Evolutionary conservation across 2,888 invertebrate genomes (phyloP), one percentile per base, ranked within the genome.

Genomic region (Euphydryas editha): DNA sequence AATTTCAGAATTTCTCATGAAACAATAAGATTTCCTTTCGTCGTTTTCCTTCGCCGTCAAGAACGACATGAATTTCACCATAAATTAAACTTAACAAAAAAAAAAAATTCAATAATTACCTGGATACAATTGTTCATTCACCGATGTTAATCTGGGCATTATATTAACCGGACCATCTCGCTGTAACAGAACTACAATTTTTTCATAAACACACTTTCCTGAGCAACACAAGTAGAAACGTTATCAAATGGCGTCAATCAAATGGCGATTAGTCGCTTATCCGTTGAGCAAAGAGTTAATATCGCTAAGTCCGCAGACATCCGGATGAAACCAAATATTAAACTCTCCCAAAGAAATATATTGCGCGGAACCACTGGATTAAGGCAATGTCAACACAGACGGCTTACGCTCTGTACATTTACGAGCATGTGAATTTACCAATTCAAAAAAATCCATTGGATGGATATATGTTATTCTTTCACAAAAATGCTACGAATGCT

Each of bases 261-360:
- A 67, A 65, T 60, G 37, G 65, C 70, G 71, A 72, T 74, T 69
- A 67, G 63, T 60, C 59, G 42, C 18, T 68, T 71, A 73, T 67
- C 69, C 75, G 69, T 60, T 60, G 37, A 82, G 83, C 80, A 82
- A 71, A 70, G 76, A 70, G 82, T 82, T 89, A 87, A 87, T 85
- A 89, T 84, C 81, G 72, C 74, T 46, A 65, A 68, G 64, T 62
- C 64, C 73, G 75, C 79, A 79, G 81, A 80, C 77, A 77, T 72
- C 72, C 64, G 79, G 83, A 81, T 81, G 76, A 84, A 78, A 68
- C 84, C 83, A 85, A 90, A 89, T 90, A 90, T 90, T 88, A 90
- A 88, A 88, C 84, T 86, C 78, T 76, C 77, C 78, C 76, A 84
- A 88, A 88, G 89, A 89, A 84, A 86, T 85, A 81, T 83, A 90